Conservation (phyloP, 2,888 invertebrate species). For the Diaprepes abbreviatus region DNA sequence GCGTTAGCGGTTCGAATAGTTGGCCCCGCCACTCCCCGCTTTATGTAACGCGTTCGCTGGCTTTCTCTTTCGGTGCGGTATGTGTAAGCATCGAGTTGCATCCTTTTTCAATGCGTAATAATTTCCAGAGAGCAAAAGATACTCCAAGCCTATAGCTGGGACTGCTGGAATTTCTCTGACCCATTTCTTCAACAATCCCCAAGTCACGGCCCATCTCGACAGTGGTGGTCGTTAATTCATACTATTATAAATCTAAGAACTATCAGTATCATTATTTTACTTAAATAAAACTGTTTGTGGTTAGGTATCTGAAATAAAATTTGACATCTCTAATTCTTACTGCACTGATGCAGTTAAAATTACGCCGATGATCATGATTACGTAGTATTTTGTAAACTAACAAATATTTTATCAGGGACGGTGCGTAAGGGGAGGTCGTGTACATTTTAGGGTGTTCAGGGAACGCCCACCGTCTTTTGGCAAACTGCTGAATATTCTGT, state of each 20-base stretch:
- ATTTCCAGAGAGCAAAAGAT: neutral
- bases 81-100: neutral
- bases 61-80: neutral
- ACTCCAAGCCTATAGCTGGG: neutral
- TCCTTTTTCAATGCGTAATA: neutral
- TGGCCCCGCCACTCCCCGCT: conserved; percentile 61
- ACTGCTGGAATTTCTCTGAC: neutral
- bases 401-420: neutral
- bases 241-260: too few relatives aligned
- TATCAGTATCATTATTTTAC: neutral
- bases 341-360: too few relatives aligned
- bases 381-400: too few relatives aligned
- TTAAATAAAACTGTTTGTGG: too few relatives aligned
- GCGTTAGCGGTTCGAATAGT: conserved; percentile 64
- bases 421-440: conserved; percentile 20
- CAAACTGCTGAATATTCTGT: too few relatives aligned
- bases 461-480: conserved; percentile 25
- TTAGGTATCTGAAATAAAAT: too few relatives aligned
- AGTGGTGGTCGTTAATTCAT: neutral
- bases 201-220: conserved; percentile 35
- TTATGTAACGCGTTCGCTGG: neutral
- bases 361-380: too few relatives aligned
- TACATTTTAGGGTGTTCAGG: conserved; percentile 17
- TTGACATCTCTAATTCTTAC: too few relatives aligned
- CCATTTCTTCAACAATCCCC: conserved; percentile 18